Conservation (phyloP, 2,113 vertebrate genomes). For the Xyrauchen texanus region DNA sequence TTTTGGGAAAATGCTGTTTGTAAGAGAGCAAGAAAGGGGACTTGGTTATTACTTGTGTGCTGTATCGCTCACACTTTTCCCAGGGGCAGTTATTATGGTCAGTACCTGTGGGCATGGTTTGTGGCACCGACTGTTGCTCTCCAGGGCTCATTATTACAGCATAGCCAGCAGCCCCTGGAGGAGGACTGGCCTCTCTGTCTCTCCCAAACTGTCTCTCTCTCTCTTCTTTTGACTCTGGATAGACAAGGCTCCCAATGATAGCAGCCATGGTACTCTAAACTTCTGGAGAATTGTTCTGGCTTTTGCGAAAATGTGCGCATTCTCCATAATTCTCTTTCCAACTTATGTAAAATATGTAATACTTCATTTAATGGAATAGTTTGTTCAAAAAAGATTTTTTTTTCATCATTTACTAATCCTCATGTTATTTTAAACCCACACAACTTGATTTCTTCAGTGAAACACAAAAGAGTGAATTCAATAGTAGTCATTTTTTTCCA, state of each 20-base stretch:
- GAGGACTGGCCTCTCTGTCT: slow-evolving; percentile 34
- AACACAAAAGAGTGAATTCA: too few species aligned
- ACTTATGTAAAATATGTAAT: background rate
- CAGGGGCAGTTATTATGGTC: slow-evolving; percentile 62
- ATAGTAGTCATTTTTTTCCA: too few species aligned
- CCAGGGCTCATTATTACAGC: slow-evolving; percentile 59
- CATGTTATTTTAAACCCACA: too few species aligned
- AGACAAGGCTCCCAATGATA: slow-evolving; percentile 30
- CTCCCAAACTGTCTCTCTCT: slow-evolving; percentile 9
- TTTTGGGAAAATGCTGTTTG: slow-evolving; percentile 50
- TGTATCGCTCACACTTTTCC: slow-evolving; percentile 44
- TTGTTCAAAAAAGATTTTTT: too few species aligned
- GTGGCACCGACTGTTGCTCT: slow-evolving; percentile 44
- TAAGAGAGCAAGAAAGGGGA: slow-evolving; percentile 52
- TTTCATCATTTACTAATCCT: too few species aligned
- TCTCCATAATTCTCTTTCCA: slow-evolving; percentile 10
- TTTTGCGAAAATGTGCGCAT: slow-evolving; percentile 33
- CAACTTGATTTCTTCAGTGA: too few species aligned
- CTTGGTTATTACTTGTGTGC: slow-evolving; percentile 45
- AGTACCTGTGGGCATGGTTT: slow-evolving; percentile 63
- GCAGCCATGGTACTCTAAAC: slow-evolving; percentile 38
- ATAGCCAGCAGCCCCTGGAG: slow-evolving; percentile 47
- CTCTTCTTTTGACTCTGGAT: slow-evolving; percentile 17
- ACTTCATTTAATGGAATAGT: too few species aligned
- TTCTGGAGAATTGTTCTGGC: slow-evolving; percentile 31